phyloP scores from a whole-genome alignment of 2,113 vertebrate species.

The western clawed frog (Xenopus tropicalis) region DNA sequence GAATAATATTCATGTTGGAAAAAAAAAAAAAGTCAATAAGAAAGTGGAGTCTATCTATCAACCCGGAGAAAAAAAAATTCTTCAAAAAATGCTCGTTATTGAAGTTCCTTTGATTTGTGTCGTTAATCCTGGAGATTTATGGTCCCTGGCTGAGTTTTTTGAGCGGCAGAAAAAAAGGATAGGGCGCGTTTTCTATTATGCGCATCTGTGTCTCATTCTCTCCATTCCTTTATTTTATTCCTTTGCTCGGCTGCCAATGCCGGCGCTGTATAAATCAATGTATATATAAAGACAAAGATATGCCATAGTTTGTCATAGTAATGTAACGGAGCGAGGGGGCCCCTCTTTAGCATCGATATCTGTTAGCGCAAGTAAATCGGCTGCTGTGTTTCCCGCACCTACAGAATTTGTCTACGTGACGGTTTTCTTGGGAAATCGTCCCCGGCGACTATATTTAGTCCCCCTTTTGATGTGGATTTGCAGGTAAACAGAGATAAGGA shows the following conservation, averaged over 20 bases:
- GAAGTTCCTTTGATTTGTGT: constrained; percentile 23
- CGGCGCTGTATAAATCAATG: neutral
- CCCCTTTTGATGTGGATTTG: neutral
- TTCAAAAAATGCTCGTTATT: constrained; percentile 10
- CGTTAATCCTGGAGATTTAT: constrained; percentile 37
- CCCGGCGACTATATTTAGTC: neutral
- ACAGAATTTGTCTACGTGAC: neutral
- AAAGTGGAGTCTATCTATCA: too few relatives aligned
- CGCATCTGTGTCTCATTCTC: neutral
- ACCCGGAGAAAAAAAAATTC: too few relatives aligned
- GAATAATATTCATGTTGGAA: too few relatives aligned
- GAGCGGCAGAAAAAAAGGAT: neutral
- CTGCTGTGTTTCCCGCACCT: neutral
- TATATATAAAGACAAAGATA: neutral
- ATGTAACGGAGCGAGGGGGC: neutral
- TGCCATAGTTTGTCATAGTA: neutral
- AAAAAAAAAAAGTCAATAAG: too few relatives aligned
- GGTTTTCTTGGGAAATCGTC: neutral
- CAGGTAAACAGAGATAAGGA: constrained; percentile 1
- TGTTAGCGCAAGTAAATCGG: neutral
- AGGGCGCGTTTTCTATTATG: too few relatives aligned
- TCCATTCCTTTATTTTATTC: neutral
- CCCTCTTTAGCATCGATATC: neutral
- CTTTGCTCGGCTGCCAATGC: neutral
- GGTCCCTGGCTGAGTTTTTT: constrained; percentile 26